These are phyloP conservation scores for Gortyna flavago DNA, from an alignment of 2,888 invertebrate species.

Conservation along the genomic window DNA sequence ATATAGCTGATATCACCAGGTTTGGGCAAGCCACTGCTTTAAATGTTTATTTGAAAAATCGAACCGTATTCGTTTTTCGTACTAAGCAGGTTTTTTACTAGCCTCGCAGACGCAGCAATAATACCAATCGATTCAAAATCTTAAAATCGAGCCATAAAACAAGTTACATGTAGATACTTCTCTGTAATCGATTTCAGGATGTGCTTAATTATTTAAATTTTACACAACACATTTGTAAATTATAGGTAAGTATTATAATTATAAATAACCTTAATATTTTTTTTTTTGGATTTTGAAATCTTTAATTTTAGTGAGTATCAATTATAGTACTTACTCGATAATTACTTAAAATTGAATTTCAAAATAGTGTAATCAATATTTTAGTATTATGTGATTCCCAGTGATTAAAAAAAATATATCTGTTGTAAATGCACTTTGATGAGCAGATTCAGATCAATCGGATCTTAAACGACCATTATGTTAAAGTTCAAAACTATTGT, in stretches of 20 bases:
- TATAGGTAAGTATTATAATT: no score
- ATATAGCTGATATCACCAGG: slow-evolving; percentile 36
- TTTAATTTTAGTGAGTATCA: slow-evolving; percentile 12
- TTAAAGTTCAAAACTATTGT: slow-evolving; percentile 60
- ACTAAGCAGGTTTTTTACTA: slow-evolving; percentile 16
- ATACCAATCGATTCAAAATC: slow-evolving; percentile 13
- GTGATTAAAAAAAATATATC: slow-evolving; percentile 11
- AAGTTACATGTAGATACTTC: background rate
- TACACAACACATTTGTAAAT: background rate
- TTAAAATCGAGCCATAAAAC: slow-evolving; percentile 12
- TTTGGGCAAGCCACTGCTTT: slow-evolving; percentile 41
- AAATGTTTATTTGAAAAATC: slow-evolving; percentile 29
- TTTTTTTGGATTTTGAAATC: background rate
- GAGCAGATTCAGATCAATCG: slow-evolving; percentile 40
- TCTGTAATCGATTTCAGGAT: slow-evolving; percentile 19
- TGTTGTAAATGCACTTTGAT: slow-evolving; percentile 20
- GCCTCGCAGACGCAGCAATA: background rate
- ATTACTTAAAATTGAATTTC: slow-evolving; percentile 24
- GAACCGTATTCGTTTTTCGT: slow-evolving; percentile 8
- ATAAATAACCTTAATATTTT: background rate
- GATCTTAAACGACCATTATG: slow-evolving; percentile 24
- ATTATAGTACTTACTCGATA: slow-evolving; percentile 10
- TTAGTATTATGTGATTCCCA: background rate
- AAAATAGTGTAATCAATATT: slow-evolving; percentile 16
- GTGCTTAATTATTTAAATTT: slow-evolving; percentile 16